Base-by-base conservation (phyloP, 1,140 invertebrate species). In the Sogatella furcifera region DNA sequence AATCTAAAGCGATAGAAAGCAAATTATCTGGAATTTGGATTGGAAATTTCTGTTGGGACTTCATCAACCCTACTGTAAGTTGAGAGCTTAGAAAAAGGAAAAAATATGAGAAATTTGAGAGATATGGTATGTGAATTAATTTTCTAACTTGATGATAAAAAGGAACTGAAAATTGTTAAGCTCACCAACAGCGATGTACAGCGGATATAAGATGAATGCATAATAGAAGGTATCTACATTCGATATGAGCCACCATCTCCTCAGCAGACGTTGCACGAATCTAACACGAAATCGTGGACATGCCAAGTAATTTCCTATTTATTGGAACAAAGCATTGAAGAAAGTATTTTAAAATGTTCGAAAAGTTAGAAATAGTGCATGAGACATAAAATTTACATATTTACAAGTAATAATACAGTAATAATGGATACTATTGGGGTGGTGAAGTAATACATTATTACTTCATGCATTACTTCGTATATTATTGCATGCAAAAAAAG, bases 221-320 rank as follows among this genome's bases (percentile, higher is more conserved):
- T 83, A 89, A 70, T 85, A 90, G 28, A 92, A 67, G 60, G 80
- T 75, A 70, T 91, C 82, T 14, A 90, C 75, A 55, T 84, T 83
- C 2, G 84, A 79, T 44, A 92, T 68, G 58, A 91, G 73, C 84
- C 86, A 90, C 8, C 90, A 67, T 74, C 85, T 85, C 67, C 82
- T 76, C 8, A 87, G 60, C 72, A 81, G 80, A 49, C 67, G 70
- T 57, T 77, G 74, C 13, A 80, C 72, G 57, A 77, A 79, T 62
- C 73, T 76, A 59, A 77, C 72, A 60, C 75, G 72, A 59, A 80
- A 69, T 68, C 74, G 77, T 24, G 80, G 79, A 68, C 76, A 77
- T 10, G 71, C 68, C 46, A 81, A 73, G 60, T 81, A 74, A 60
- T 73, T 75, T 28, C 66, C 76, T 79, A 64, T 58, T 71, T 67